These are phyloP conservation scores for Kryptolebias ocellatus DNA, from an alignment of 2,797 vertebrate genomes.

Conservation along the genomic window DNA sequence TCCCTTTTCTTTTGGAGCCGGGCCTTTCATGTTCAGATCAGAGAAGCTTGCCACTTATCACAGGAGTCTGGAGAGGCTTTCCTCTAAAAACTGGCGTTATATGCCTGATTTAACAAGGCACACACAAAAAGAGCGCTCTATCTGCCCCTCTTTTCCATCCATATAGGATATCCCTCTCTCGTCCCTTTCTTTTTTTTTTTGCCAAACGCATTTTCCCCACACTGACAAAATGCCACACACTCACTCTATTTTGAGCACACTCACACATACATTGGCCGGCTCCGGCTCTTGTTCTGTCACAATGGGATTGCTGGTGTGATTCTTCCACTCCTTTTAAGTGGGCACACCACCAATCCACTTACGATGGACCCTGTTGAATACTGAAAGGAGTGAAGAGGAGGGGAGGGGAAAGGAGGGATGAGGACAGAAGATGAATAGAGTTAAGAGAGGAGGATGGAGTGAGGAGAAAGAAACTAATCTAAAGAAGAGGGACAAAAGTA, in stretches of 20 bases:
- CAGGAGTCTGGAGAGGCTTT: conserved; percentile 62
- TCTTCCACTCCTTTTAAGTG: conserved; percentile 77
- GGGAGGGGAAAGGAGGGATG: conserved; percentile 11
- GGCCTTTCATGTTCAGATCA: conserved; percentile 73
- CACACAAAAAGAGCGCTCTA: conserved; percentile 59
- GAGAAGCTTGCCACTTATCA: conserved; percentile 68
- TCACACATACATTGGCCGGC: conserved; percentile 32
- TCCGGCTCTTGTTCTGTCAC: conserved; percentile 64
- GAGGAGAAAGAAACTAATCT: neutral
- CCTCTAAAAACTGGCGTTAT: conserved; percentile 63
- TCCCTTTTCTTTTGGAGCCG: conserved; percentile 18
- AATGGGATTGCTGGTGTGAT: conserved; percentile 79
- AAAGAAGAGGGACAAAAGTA: neutral
- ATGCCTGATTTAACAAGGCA: conserved; percentile 72
- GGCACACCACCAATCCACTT: conserved; percentile 77
- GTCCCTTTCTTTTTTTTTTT: conserved; percentile 1
- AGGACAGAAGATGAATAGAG: conserved; percentile 1
- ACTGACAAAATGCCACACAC: conserved; percentile 38
- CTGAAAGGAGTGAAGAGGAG: conserved; percentile 54
- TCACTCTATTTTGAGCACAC: conserved; percentile 12
- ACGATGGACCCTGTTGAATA: conserved; percentile 64
- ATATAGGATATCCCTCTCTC: conserved; percentile 39
- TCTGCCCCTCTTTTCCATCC: conserved; percentile 36
- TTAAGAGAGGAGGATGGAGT: neutral
- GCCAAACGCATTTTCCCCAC: conserved; percentile 40